A percentile compares a stretch with the other conserved stretches of the same genome.
Evolutionary conservation across 2,797 vertebrate genomes (phyloP).

Genomic region (Rhadinocentrus ornatus): DNA sequence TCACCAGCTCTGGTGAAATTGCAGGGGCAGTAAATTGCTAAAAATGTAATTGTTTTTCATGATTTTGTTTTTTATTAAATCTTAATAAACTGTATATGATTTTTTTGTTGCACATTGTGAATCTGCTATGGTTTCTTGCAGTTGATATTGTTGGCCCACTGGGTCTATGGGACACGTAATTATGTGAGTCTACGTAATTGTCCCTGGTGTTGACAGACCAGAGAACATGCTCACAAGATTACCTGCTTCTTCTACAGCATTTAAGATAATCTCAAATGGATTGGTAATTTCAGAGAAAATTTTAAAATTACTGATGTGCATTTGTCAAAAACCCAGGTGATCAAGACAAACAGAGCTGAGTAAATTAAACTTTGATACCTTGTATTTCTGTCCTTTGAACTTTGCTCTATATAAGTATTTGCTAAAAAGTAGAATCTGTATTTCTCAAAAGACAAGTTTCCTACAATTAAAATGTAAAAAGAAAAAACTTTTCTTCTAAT

Average conservation of each 20-base stretch:
- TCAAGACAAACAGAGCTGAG: too few relatives aligned
- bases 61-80: slow-evolving; percentile 23
- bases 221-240: background rate
- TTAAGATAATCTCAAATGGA: background rate
- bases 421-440: slow-evolving; percentile 3
- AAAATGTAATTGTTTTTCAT: slow-evolving; percentile 15
- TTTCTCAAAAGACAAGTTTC: background rate
- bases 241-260: background rate
- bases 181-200: too few relatives aligned
- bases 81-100: slow-evolving; percentile 36
- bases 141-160: background rate
- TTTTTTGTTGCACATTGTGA: slow-evolving; percentile 17
- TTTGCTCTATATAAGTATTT: slow-evolving; percentile 25
- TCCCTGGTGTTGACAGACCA: background rate
- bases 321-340: background rate
- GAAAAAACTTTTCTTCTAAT: too few relatives aligned
- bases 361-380: too few relatives aligned
- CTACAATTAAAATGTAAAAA: too few relatives aligned
- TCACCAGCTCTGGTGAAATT: slow-evolving; percentile 36
- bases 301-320: slow-evolving; percentile 2
- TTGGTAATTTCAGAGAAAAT: background rate
- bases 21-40: slow-evolving; percentile 46
- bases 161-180: background rate
- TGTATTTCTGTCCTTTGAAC: slow-evolving; percentile 6
- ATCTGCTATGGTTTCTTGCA: background rate